A percentile compares a stretch with the other conserved stretches of the same genome.
These are phyloP conservation scores for Calyptomena viridis DNA, from an alignment of 2,113 vertebrate species.

Conservation along the genomic window DNA sequence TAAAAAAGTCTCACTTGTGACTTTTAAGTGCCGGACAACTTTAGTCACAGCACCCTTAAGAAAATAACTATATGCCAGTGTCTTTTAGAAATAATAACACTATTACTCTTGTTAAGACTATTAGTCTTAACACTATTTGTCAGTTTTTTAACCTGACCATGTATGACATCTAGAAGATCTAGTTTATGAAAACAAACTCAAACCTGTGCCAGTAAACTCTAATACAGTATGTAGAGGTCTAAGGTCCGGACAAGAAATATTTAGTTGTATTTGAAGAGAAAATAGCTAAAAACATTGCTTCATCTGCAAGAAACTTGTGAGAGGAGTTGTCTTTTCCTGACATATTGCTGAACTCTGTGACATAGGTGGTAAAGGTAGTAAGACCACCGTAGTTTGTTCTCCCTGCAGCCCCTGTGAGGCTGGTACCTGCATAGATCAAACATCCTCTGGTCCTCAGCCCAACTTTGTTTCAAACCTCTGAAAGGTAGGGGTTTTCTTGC, in stretches of 20 bases:
- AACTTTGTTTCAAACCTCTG: not conserved
- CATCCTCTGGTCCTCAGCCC: not conserved
- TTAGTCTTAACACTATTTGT: too few species aligned
- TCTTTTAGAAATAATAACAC: not conserved
- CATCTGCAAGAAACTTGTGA: not conserved
- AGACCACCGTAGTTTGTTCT: not conserved
- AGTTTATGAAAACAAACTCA: not conserved
- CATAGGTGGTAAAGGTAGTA: not conserved
- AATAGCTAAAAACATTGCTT: not conserved
- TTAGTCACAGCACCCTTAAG: not conserved
- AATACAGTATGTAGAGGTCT: not conserved
- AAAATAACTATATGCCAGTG: not conserved
- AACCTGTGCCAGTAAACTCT: not conserved
- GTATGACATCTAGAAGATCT: not conserved
- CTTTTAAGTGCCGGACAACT: not conserved
- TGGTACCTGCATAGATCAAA: not conserved
- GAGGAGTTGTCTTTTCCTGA: not conserved
- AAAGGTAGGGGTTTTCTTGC: not conserved
- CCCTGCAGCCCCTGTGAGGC: not conserved
- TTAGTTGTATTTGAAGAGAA: not conserved
- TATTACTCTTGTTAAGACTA: too few species aligned
- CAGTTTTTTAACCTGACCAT: not conserved
- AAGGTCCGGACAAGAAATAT: not conserved
- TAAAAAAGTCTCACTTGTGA: not conserved
- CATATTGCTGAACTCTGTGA: not conserved